Evolutionary conservation across 1,140 invertebrate species (phyloP).

Genomic region (Grapholita molesta): DNA sequence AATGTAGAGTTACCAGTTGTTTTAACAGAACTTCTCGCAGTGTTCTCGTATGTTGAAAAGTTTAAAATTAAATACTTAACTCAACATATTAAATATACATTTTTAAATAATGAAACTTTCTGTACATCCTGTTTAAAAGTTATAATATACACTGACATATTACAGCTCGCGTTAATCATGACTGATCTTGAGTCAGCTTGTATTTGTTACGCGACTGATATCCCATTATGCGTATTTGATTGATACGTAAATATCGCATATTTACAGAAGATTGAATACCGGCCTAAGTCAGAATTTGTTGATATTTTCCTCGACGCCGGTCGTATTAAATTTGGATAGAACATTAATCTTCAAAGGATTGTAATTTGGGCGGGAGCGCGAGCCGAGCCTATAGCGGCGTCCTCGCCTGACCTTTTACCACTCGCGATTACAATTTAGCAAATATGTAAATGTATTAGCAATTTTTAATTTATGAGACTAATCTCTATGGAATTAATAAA

Average conservation of each 20-base stretch:
- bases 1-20: background rate
- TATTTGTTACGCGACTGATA: background rate
- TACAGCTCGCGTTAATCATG: background rate
- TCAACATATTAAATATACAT: background rate
- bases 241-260: constrained; percentile 18
- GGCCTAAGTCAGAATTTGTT: constrained; percentile 3
- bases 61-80: background rate
- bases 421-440: background rate
- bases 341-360: constrained; percentile 35
- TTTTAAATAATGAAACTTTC: background rate
- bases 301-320: constrained; percentile 23
- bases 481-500: background rate
- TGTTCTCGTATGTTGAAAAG: background rate
- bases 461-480: background rate
- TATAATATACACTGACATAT: background rate
- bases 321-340: constrained; percentile 22
- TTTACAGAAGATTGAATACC: constrained; percentile 20
- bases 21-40: background rate
- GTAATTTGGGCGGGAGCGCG: constrained; percentile 21
- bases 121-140: background rate
- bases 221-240: constrained; percentile 6
- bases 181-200: background rate
- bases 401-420: constrained; percentile 16
- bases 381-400: background rate
- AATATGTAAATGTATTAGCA: constrained; percentile 5